Evolutionary conservation across 2,888 invertebrate species (phyloP), one percentile per base, ranked within the genome.

Genomic region (Linnaemya tessellans): DNA sequence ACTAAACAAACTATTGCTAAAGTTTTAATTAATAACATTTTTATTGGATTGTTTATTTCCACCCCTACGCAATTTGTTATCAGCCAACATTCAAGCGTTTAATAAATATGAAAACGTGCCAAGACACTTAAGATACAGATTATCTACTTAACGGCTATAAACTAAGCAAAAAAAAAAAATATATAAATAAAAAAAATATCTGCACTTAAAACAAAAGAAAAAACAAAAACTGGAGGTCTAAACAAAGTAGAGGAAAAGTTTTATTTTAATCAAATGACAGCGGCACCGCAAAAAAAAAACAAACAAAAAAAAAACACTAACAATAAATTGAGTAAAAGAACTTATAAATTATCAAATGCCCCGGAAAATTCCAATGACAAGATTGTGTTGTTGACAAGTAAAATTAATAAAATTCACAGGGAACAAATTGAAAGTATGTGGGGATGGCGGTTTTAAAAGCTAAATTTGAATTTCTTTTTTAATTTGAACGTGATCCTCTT

Each of bases 121-220:
- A 43, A 35, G 65, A 46, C 81, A 65, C 75, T 82, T 68, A 49
- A 79, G 75, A 74, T 58, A 9, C 43, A 79, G 85, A 85, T 85
- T 85, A 85, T 85, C 68, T 85, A 41, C 79, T 85, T 81, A 79
- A 79, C 73, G 70, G 65, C 15, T 64, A 79, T 68, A 77, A 75
- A 67, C 10, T 20, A 18, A 43, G 25, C 13, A 71, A 15, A 46
- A 46, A 64, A 74, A 38, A 20, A 43, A 41, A 41, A 54, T 41
- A 8, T n/a, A 41, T 22, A 70, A 1, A 10, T 43, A 49, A 46
- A 38, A 22, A 64, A 30, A 30, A 20, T 5, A 20, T 13, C 54
- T 10, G 25, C 1, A 38, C n/a, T 15, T 20, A 35, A 46, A 54
- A 41, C 22, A 62, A 67, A 35, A 51, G n/a, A 65, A 8, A 60